These are phyloP conservation scores for Drosophila paulistorum DNA, from an alignment of 1,140 invertebrate species.

Conservation along the genomic window DNA sequence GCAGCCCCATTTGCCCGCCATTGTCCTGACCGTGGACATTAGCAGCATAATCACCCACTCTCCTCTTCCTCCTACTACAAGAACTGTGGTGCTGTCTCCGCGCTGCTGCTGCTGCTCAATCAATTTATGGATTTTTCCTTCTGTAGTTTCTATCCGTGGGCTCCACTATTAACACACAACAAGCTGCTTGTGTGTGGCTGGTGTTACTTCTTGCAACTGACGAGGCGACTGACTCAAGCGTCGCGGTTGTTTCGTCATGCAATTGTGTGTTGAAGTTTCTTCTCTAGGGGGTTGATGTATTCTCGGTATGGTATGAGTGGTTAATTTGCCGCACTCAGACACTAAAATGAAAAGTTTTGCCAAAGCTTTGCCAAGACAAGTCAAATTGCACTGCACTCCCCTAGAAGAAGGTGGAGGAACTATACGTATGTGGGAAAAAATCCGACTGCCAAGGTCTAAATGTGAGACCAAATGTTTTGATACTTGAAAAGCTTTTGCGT, in stretches of 20 bases:
- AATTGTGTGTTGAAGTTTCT: slow-evolving; percentile 46
- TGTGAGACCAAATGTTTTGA: slow-evolving; percentile 51
- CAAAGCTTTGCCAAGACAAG: slow-evolving; percentile 44
- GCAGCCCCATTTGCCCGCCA: slow-evolving; percentile 54
- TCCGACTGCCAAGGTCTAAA: slow-evolving; percentile 51
- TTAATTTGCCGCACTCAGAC: slow-evolving; percentile 38
- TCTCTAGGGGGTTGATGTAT: slow-evolving; percentile 25
- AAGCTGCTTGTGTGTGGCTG: neutral
- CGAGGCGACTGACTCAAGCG: slow-evolving; percentile 36
- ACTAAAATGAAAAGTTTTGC: slow-evolving; percentile 34
- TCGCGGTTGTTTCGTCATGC: slow-evolving; percentile 68
- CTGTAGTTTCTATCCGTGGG: neutral
- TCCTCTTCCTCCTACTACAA: slow-evolving; percentile 9
- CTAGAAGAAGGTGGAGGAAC: slow-evolving; percentile 20
- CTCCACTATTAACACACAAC: neutral
- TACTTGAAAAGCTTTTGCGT: slow-evolving; percentile 37
- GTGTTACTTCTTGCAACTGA: slow-evolving; percentile 22
- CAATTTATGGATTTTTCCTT: slow-evolving; percentile 74
- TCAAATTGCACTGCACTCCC: slow-evolving; percentile 28
- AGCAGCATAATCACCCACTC: slow-evolving; percentile 32
- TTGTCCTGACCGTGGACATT: slow-evolving; percentile 43
- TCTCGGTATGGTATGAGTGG: slow-evolving; percentile 4
- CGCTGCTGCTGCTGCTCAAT: slow-evolving; percentile 30
- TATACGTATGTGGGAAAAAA: slow-evolving; percentile 8
- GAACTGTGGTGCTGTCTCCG: neutral